Conservation (phyloP, 30 jellyfish, hydroid and myxozoan species). For the Hydractinia echinata region DNA sequence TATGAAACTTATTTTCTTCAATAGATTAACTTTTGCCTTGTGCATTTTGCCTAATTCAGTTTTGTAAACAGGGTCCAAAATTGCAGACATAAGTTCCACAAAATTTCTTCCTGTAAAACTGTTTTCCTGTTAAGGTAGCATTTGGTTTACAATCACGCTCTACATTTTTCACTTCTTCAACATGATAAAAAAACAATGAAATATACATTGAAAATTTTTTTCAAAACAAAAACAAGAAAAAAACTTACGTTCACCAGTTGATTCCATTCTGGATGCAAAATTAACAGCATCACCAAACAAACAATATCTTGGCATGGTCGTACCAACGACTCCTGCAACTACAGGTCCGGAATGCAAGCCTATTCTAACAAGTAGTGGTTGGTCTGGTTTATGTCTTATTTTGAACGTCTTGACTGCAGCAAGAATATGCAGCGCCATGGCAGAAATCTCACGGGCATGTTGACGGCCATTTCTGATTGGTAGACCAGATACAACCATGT, state of each 20-base stretch:
- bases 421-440: slow-evolving; percentile 77
- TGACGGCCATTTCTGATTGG: slow-evolving; percentile 79
- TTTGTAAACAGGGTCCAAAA: too few relatives aligned
- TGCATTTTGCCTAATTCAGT: too few relatives aligned
- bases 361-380: slow-evolving; percentile 48
- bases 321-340: slow-evolving; percentile 98
- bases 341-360: slow-evolving; percentile 95
- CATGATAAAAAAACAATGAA: too few relatives aligned
- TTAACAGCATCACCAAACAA: slow-evolving; percentile 95
- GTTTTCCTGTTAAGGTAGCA: too few relatives aligned
- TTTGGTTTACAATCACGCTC: too few relatives aligned
- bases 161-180: too few relatives aligned
- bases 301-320: slow-evolving; percentile 93
- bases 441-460: slow-evolving; percentile 84
- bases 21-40: too few relatives aligned
- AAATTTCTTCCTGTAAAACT: too few relatives aligned
- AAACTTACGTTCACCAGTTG: slow-evolving; percentile 93
- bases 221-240: not conserved
- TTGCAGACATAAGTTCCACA: too few relatives aligned
- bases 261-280: slow-evolving; percentile 92
- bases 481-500: slow-evolving; percentile 92
- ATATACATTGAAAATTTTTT: too few relatives aligned
- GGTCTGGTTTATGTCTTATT: slow-evolving; percentile 60
- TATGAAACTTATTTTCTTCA: too few relatives aligned
- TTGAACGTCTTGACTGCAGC: slow-evolving; percentile 59